Base-by-base conservation (phyloP, 2,888 invertebrate species). In the Barypeithes pellucidus region DNA sequence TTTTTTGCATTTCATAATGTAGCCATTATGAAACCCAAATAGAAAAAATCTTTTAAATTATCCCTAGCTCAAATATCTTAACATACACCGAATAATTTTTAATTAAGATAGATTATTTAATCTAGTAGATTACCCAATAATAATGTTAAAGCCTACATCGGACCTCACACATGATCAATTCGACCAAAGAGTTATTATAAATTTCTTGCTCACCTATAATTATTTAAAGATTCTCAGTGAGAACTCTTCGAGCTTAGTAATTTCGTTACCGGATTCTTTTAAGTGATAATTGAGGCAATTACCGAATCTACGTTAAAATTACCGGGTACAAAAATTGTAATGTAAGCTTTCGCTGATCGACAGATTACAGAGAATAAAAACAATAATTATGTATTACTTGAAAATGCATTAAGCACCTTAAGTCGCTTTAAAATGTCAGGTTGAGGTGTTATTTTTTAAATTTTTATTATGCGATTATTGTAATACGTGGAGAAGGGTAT, bases 221-320 rank as follows among this genome's bases (percentile, higher is more conserved):
- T 70, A 70, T 41, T 22, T 43, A 29, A 29, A 9, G 43, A 43
- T 45, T 39, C 57, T 63, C 45, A 41, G 57, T 54, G 63, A 57
- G 24, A 41, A 52, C 50, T 12, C 18, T 41, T 16, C 14, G 18
- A 36, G 18, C 33, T n/a, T 41, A 16, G 65, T 61, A 71, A 71
- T 71, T 71, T 71, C 41, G 20, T 59, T 66, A 47, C 41, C 20
- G 39, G 59, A 65, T 57, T 59, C 52, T 62, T 69, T 24, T 45
- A n/a, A 3, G 39, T 47, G 66, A 66, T 71, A 71, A 71, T 71
- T 65, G 60, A 14, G 39, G 71, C 65, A 66, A 65, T 71, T 71
- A 71, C 60, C 59, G 52, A 65, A 65, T 66, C 43, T 50, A 66
- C 5, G 29, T 9, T 14, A 14, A 71, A 71, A 65, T 66, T 66